phyloP scores from a whole-genome alignment of 2,888 invertebrate genomes.

The Vesta saturnalis region DNA sequence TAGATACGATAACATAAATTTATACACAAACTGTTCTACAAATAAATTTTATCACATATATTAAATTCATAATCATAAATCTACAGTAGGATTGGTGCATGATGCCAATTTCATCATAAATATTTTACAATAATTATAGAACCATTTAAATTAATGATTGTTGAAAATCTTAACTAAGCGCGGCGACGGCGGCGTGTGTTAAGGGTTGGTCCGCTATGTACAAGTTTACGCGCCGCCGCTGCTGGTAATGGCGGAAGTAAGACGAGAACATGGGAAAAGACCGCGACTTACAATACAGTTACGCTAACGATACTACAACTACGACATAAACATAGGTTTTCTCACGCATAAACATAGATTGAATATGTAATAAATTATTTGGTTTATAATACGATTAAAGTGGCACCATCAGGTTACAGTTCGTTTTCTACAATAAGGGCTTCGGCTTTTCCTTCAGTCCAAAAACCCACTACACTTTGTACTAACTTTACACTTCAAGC shows the following conservation, averaged over 20 bases:
- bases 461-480: conserved; percentile 50
- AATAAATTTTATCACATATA: conserved; percentile 65
- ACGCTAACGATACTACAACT: conserved; percentile 49
- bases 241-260: conserved; percentile 60
- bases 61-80: conserved; percentile 56
- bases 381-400: conserved; percentile 63
- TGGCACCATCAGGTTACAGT: conserved; percentile 56
- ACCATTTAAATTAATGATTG: conserved; percentile 65
- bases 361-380: conserved; percentile 62
- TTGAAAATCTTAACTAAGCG: conserved; percentile 62
- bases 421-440: conserved; percentile 22
- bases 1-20: conserved; percentile 59
- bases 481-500: conserved; percentile 60
- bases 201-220: conserved; percentile 62
- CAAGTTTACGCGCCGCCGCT: conserved; percentile 51
- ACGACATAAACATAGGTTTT: conserved; percentile 47
- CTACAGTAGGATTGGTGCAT: conserved; percentile 63
- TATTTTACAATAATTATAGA: conserved; percentile 51
- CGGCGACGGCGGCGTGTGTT: conserved; percentile 27
- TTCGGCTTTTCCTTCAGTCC: conserved; percentile 43
- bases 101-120: conserved; percentile 57
- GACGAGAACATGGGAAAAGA: conserved; percentile 46
- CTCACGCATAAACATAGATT: conserved; percentile 51
- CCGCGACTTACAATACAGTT: conserved; percentile 38
- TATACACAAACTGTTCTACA: conserved; percentile 61